Percentiles rank a stretch among this genome's conserved stretches.
Evolutionary conservation across 2,888 invertebrate species (phyloP).

Genomic region (Drosophila kokeensis): DNA sequence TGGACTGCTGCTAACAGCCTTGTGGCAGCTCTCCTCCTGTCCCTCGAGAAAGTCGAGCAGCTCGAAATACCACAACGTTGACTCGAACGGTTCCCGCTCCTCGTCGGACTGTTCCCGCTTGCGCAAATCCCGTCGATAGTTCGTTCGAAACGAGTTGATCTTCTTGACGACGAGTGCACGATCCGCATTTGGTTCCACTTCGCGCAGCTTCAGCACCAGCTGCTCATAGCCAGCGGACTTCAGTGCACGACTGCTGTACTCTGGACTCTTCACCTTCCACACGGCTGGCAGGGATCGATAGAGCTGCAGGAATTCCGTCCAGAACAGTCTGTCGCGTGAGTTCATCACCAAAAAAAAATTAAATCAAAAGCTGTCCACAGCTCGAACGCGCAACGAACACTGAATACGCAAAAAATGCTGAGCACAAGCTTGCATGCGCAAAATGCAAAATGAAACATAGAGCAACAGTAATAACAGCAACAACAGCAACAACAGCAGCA

Average conservation of each 20-base stretch:
- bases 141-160: slow-evolving; percentile 64
- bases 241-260: slow-evolving; percentile 48
- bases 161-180: slow-evolving; percentile 50
- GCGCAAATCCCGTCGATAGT: slow-evolving; percentile 55
- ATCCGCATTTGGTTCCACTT: slow-evolving; percentile 59
- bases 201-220: slow-evolving; percentile 50
- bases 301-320: slow-evolving; percentile 59
- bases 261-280: slow-evolving; percentile 57
- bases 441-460: slow-evolving; percentile 31
- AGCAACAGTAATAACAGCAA: not conserved
- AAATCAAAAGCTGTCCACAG: slow-evolving; percentile 24
- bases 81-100: slow-evolving; percentile 31
- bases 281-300: slow-evolving; percentile 62
- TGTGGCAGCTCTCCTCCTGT: slow-evolving; percentile 38
- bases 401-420: slow-evolving; percentile 26
- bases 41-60: slow-evolving; percentile 50
- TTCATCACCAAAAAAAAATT: slow-evolving; percentile 35
- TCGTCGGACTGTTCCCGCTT: slow-evolving; percentile 29
- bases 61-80: slow-evolving; percentile 57
- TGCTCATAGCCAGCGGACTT: slow-evolving; percentile 52
- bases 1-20: not conserved
- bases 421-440: slow-evolving; percentile 69
- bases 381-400: slow-evolving; percentile 38
- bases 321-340: slow-evolving; percentile 55
- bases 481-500: not conserved